Base-by-base conservation (phyloP, 2,888 invertebrate genomes). In the Acleris emargana region DNA sequence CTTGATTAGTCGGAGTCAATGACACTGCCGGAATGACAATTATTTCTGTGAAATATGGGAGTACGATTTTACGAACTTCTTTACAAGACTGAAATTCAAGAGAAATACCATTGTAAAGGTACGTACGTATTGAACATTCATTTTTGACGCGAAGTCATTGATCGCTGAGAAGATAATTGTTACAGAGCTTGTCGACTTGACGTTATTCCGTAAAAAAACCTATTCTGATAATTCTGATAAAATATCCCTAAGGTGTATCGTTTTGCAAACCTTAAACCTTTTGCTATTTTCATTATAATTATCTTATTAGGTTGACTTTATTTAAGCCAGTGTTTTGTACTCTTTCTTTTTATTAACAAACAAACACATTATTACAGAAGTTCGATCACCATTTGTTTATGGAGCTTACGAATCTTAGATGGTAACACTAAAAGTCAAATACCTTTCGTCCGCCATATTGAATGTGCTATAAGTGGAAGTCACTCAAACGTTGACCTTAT, bases 401-500 rank as follows among this genome's bases (percentile, higher is more conserved):
- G 57, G 47, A 67, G 45, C 42, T 53, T 13, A 43, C n/a, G 13
- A 42, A 42, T 60, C 58, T 20, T 49, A n/a, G 51, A 53, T 82
- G 77, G 89, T 84, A 90, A 84, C 81, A 82, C 82, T 70, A 77
- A 73, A 81, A 84, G 83, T 84, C 83, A 83, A 86, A 83, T 81
- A 82, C 75, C 73, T 68, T 70, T 76, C 64, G 71, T 86, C 82
- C 89, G 89, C 91, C 91, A 92, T 91, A 91, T 91, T 92, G 88
- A 86, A 90, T 88, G 84, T 88, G 86, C 79, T 81, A 76, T 77
- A 83, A 84, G 89, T 88, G 87, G 89, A 91, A 89, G 84, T 90
- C 83, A 86, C 86, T 91, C 92, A 91, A 89, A 79, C 84, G 83
- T 81, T 88, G 85, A 88, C 87, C 91, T 81, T 89, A 88, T 88